A percentile compares a stretch with the other conserved stretches of the same genome.
Evolutionary conservation across 1,140 invertebrate species (phyloP).

Genomic region (Drosophila suzukii): DNA sequence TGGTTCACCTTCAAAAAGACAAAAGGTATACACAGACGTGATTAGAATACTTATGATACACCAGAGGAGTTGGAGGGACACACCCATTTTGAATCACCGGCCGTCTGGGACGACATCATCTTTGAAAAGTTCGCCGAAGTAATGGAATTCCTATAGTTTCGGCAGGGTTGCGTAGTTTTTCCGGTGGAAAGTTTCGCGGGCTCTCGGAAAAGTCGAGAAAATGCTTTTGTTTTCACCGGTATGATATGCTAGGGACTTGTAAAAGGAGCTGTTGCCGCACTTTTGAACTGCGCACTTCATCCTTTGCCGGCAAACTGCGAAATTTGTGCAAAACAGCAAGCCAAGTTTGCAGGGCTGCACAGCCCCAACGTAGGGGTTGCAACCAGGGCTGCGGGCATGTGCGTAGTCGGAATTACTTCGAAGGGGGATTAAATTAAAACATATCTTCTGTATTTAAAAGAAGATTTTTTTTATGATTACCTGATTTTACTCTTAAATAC

Average conservation of each 20-base stretch:
- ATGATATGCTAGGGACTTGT: neutral
- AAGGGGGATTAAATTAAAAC: neutral
- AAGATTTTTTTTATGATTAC: too few species aligned
- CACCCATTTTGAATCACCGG: constrained; percentile 55
- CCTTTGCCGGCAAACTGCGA: constrained; percentile 37
- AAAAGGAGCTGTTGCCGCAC: constrained; percentile 3
- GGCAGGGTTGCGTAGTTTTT: constrained; percentile 7
- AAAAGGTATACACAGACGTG: constrained; percentile 5
- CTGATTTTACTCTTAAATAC: too few species aligned
- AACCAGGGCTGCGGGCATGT: constrained; percentile 1
- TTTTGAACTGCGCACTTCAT: constrained; percentile 55
- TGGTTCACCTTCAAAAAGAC: neutral
- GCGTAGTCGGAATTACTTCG: neutral
- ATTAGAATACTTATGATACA: constrained; percentile 8
- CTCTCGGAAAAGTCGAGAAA: constrained; percentile 30
- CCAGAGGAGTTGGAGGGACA: constrained; percentile 19
- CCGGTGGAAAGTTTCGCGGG: neutral
- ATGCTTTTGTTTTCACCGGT: constrained; percentile 21
- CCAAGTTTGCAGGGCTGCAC: constrained; percentile 33
- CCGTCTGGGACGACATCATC: constrained; percentile 28
- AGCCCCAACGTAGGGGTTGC: constrained; percentile 19
- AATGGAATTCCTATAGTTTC: neutral
- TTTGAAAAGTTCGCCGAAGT: constrained; percentile 40
- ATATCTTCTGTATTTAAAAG: neutral
- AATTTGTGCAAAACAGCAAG: constrained; percentile 21